Evolutionary conservation across 2,113 vertebrate species (phyloP).

Genomic region (Capricornis sumatraensis): DNA sequence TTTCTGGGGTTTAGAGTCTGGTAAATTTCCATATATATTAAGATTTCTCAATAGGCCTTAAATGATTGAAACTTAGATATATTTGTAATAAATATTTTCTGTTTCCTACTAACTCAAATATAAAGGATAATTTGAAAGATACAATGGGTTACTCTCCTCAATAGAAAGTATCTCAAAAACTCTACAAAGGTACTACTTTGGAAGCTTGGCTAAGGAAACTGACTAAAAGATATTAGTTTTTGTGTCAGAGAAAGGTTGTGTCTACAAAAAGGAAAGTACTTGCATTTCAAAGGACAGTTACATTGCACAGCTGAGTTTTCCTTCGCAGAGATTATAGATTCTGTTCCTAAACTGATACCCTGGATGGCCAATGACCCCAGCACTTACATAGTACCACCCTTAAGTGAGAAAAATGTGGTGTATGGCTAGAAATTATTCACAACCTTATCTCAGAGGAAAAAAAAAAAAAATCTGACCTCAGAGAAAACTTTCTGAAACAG

Average conservation of each 20-base stretch:
- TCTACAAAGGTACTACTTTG: background rate
- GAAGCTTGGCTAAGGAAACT: background rate
- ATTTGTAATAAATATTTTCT: background rate
- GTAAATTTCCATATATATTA: constrained; percentile 18
- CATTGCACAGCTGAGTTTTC: background rate
- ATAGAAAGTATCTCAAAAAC: background rate
- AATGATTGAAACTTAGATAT: background rate
- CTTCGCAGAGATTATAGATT: background rate
- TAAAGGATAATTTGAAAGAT: constrained; percentile 21
- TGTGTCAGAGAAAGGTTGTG: constrained; percentile 13
- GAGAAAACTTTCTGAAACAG: background rate
- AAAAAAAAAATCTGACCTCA: background rate
- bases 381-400: background rate
- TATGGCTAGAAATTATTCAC: background rate
- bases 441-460: background rate
- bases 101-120: background rate
- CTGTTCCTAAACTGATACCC: background rate
- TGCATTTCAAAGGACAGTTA: background rate
- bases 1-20: background rate
- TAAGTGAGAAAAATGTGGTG: background rate
- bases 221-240: background rate
- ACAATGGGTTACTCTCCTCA: background rate
- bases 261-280: constrained; percentile 5
- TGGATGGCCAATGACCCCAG: background rate
- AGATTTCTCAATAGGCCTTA: background rate